Conservation (phyloP, 2,113 vertebrate species). For the Hippopotamus amphibius region DNA sequence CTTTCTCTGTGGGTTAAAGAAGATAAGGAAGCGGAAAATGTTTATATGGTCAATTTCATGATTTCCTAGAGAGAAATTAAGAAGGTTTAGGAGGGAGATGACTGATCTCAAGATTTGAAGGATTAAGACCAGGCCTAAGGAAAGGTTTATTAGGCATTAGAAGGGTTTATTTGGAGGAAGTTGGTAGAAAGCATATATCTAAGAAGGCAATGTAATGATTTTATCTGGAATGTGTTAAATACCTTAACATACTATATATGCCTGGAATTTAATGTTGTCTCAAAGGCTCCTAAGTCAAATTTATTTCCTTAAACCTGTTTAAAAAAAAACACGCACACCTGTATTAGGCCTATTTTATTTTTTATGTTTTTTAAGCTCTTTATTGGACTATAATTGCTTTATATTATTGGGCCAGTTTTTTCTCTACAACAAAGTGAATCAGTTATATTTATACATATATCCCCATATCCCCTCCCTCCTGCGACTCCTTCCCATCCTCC, state of each 20-base stretch:
- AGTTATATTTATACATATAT: too few species aligned
- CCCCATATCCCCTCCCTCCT: too few species aligned
- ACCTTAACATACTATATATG: background rate
- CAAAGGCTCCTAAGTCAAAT: conserved; percentile 49
- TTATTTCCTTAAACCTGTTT: background rate
- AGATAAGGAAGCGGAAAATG: conserved; percentile 76
- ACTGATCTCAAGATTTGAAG: conserved; percentile 42
- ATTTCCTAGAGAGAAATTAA: conserved; percentile 70
- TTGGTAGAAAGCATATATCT: background rate
- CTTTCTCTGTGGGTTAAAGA: conserved; percentile 60
- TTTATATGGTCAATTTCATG: conserved; percentile 69
- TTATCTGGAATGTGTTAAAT: background rate
- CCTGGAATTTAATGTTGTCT: background rate
- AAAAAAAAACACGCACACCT: background rate
- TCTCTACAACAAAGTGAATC: too few species aligned
- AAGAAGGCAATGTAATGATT: background rate
- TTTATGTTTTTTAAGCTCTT: too few species aligned
- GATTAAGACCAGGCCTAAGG: conserved; percentile 29
- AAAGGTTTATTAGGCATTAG: conserved; percentile 24
- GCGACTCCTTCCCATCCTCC: too few species aligned
- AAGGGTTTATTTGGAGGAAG: conserved; percentile 21
- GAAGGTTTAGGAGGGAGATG: conserved; percentile 54
- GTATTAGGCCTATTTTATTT: background rate
- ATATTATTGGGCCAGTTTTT: too few species aligned
- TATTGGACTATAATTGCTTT: too few species aligned